phyloP scores from a whole-genome alignment of 1,140 invertebrate species.

The Hermetia illucens region DNA sequence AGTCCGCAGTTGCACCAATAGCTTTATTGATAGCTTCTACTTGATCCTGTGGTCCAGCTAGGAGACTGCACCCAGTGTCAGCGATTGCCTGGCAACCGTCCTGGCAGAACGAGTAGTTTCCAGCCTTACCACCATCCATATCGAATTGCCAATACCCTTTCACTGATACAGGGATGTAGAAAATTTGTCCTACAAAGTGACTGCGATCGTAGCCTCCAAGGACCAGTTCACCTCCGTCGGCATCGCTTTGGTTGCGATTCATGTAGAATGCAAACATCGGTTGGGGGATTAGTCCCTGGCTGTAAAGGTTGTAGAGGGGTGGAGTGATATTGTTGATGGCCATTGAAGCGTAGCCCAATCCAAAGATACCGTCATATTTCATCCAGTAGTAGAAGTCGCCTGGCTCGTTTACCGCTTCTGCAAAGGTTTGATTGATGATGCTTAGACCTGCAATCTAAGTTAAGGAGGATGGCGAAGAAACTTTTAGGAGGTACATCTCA shows the following conservation, averaged over 20 bases:
- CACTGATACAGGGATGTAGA: constrained; percentile 22
- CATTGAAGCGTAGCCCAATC: constrained; percentile 74
- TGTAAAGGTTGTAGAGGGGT: constrained; percentile 84
- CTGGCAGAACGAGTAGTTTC: constrained; percentile 24
- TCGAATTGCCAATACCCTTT: constrained; percentile 30
- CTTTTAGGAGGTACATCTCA: no score
- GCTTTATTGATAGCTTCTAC: constrained; percentile 16
- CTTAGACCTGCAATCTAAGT: constrained; percentile 45
- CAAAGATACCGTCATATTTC: constrained; percentile 90
- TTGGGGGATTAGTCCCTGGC: constrained; percentile 59
- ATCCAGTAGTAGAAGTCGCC: constrained; percentile 74
- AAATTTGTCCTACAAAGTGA: constrained; percentile 15
- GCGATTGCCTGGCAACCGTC: constrained; percentile 49
- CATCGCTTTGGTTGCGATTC: constrained; percentile 7
- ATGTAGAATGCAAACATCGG: constrained; percentile 91
- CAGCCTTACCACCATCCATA: constrained; percentile 13
- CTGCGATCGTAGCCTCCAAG: constrained; percentile 22
- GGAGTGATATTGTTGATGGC: constrained; percentile 74
- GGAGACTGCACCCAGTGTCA: constrained; percentile 61
- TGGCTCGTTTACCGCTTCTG: constrained; percentile 83
- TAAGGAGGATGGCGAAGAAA: no score
- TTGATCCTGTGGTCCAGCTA: constrained; percentile 49
- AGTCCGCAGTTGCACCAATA: constrained; percentile 9
- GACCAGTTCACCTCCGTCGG: constrained; percentile 17
- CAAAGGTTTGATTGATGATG: constrained; percentile 76